Evolutionary conservation across 2,797 vertebrate species (phyloP).

Genomic region (Protosalanx chinensis): DNA sequence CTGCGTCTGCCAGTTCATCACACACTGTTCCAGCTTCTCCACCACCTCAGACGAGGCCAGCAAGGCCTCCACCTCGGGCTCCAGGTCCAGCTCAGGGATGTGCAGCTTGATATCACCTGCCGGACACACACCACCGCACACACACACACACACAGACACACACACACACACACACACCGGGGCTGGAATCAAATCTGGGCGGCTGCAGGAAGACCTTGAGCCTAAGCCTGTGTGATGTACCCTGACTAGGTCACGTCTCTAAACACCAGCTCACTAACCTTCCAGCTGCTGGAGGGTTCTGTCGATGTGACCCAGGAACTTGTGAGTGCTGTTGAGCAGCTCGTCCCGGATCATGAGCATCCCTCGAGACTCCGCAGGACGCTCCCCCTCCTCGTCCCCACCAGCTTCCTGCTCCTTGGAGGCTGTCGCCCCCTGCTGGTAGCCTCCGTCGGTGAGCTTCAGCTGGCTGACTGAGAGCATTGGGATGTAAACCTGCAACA

Average conservation of each 20-base stretch:
- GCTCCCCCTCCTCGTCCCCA: conserved; percentile 6
- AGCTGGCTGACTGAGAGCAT: conserved; percentile 70
- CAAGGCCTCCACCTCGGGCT: conserved; percentile 65
- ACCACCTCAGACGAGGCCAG: conserved; percentile 62
- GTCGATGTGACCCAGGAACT: conserved; percentile 70
- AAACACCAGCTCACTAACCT: conserved; percentile 46
- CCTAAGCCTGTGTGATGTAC: no score
- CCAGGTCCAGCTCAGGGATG: conserved; percentile 79
- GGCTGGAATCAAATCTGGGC: no score
- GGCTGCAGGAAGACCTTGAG: no score
- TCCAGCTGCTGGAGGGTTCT: conserved; percentile 73
- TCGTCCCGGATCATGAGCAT: conserved; percentile 66
- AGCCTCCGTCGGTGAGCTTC: conserved; percentile 42
- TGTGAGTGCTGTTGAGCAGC: conserved; percentile 75
- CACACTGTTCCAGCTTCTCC: conserved; percentile 78
- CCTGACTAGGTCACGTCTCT: not conserved
- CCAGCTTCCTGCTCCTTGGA: conserved; percentile 3
- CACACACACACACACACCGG: conserved; percentile 12
- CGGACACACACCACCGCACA: conserved; percentile 5
- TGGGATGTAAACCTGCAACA: conserved; percentile 73
- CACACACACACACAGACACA: not conserved
- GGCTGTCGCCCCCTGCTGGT: conserved; percentile 25
- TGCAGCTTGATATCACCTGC: conserved; percentile 79
- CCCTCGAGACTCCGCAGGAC: conserved; percentile 42
- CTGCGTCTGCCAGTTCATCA: conserved; percentile 83